Evolutionary conservation across 2,797 vertebrate genomes (phyloP).

Genomic region (Lagocephalus sceleratus): DNA sequence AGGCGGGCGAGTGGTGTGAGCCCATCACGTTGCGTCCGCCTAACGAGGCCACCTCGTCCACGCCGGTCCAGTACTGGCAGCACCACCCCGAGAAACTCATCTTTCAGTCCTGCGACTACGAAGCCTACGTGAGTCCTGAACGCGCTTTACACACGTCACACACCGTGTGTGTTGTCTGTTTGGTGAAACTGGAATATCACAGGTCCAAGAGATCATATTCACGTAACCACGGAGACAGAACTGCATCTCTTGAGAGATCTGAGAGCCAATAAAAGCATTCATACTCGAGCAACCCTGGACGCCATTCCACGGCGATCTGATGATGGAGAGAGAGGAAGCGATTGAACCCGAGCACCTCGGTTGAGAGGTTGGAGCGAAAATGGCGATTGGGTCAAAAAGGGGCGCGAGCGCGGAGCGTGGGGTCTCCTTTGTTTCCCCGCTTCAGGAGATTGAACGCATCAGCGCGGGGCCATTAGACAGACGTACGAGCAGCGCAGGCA

Average conservation of each 20-base stretch:
- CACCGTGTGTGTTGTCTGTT: not conserved
- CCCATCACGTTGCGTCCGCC: constrained; percentile 96
- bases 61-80: constrained; percentile 98
- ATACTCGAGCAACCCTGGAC: constrained; percentile 19
- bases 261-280: constrained; percentile 13
- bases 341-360: no score
- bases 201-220: constrained; percentile 36
- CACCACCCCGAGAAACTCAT: constrained; percentile 99
- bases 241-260: constrained; percentile 34
- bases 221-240: constrained; percentile 59
- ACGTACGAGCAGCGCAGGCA: constrained; percentile 15
- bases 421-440: constrained; percentile 16
- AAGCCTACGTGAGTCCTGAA: constrained; percentile 92
- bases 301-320: constrained; percentile 9
- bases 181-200: constrained; percentile 55
- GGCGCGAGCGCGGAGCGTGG: constrained; percentile 6
- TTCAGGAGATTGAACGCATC: constrained; percentile 27
- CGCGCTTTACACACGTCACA: not conserved
- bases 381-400: not conserved
- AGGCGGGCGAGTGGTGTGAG: constrained; percentile 99
- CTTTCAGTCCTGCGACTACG: constrained; percentile 99
- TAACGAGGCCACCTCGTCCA: constrained; percentile 97
- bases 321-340: constrained; percentile 1
- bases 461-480: constrained; percentile 31
- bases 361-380: not conserved